Conservation (phyloP, 2,113 vertebrate species). For the Pluvialis apricaria region DNA sequence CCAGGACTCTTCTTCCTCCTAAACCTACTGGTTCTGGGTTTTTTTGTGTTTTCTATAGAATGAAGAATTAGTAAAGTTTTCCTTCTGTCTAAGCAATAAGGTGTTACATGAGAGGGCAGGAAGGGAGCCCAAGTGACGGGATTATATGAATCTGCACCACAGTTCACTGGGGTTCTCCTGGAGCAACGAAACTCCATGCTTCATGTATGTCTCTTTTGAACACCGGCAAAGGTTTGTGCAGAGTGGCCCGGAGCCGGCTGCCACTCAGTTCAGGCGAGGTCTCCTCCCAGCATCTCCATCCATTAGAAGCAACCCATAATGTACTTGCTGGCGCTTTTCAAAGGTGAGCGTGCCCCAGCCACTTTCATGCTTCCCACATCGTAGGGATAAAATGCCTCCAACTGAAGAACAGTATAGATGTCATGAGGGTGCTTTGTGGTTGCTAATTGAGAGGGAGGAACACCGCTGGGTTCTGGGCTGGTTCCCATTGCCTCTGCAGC, state of each 20-base stretch:
- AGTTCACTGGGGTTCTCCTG: not conserved
- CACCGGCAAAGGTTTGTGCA: not conserved
- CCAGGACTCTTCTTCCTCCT: not conserved
- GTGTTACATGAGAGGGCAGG: not conserved
- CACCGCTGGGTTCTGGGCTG: not conserved
- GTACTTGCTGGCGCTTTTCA: not conserved
- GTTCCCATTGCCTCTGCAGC: not conserved
- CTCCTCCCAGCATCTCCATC: not conserved
- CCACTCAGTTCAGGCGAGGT: not conserved
- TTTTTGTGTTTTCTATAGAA: not conserved
- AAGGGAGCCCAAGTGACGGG: not conserved
- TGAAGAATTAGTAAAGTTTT: not conserved
- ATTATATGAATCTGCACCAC: not conserved
- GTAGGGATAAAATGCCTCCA: not conserved
- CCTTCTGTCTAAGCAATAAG: not conserved
- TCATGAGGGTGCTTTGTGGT: not conserved
- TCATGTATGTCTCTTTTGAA: accelerated
- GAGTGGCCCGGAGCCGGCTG: not conserved
- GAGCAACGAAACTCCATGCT: not conserved
- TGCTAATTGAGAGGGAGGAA: not conserved
- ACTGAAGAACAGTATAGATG: not conserved
- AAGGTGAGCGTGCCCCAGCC: not conserved
- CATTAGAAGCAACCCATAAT: not conserved
- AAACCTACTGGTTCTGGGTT: not conserved
- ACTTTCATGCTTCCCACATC: not conserved